A percentile compares a stretch with the other conserved stretches of the same genome.
phyloP scores from a whole-genome alignment of 2,888 invertebrate genomes.

The Nudaria mundana region DNA sequence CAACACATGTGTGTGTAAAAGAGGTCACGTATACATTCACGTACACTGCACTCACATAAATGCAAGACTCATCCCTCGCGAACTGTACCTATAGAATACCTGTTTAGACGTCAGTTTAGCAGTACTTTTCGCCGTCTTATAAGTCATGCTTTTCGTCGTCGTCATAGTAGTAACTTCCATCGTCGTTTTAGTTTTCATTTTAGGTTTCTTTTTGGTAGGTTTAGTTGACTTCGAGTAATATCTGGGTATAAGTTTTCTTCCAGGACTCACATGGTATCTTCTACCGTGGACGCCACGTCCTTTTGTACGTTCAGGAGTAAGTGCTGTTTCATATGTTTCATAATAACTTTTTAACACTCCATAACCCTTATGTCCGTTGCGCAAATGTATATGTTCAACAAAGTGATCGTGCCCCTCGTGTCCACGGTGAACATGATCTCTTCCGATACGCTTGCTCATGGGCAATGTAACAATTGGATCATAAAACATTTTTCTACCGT shows the following conservation, averaged over 20 bases:
- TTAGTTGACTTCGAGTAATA: background rate
- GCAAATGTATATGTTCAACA: conserved; percentile 2
- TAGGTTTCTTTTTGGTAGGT: background rate
- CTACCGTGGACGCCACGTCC: background rate
- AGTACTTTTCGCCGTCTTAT: too few species aligned
- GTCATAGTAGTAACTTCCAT: too few species aligned
- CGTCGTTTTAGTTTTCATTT: background rate
- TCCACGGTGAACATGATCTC: background rate
- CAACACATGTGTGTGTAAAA: too few species aligned
- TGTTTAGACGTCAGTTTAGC: too few species aligned
- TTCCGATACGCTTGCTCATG: background rate
- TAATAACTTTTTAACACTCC: background rate
- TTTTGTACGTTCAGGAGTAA: background rate
- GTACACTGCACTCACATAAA: too few species aligned
- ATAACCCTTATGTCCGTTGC: background rate
- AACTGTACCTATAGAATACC: too few species aligned
- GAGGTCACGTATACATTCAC: too few species aligned
- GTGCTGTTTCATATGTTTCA: background rate
- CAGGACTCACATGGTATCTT: background rate
- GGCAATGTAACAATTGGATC: conserved; percentile 2
- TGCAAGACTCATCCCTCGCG: too few species aligned
- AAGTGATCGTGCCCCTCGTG: conserved; percentile 1
- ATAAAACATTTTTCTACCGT: background rate
- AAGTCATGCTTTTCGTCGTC: too few species aligned
- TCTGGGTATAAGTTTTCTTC: background rate